Conservation (phyloP, 2,113 vertebrate genomes). For the Dicerorhinus sumatrensis region DNA sequence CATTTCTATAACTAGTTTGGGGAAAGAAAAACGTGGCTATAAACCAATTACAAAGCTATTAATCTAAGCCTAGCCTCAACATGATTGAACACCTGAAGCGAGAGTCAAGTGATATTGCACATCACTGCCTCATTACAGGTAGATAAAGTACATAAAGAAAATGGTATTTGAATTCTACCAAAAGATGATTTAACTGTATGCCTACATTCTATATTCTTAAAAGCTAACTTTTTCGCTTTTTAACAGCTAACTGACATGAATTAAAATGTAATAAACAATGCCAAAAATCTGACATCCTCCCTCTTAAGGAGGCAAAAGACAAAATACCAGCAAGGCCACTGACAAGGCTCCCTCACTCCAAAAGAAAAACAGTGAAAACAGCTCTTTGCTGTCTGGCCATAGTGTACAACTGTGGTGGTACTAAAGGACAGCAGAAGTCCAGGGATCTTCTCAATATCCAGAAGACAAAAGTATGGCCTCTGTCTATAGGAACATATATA, state of each 20-base stretch:
- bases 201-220: not conserved
- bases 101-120: not conserved
- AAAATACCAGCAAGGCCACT: not conserved
- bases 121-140: not conserved
- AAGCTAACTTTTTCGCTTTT: slow-evolving; percentile 26
- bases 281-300: not conserved
- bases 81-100: not conserved
- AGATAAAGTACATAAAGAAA: slow-evolving; percentile 5
- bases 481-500: not conserved
- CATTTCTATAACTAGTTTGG: not conserved
- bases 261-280: not conserved
- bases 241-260: not conserved
- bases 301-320: slow-evolving; percentile 29
- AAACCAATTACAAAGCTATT: not conserved
- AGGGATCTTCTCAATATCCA: not conserved
- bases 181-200: slow-evolving; percentile 27
- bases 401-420: not conserved
- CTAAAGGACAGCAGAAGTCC: not conserved
- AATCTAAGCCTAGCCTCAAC: not conserved
- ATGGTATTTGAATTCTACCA: not conserved
- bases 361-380: not conserved
- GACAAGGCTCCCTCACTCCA: not conserved
- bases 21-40: not conserved
- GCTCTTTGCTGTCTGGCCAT: not conserved
- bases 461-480: not conserved